Conservation (phyloP, 2,797 vertebrate genomes). For the Smutsia temminckii region DNA sequence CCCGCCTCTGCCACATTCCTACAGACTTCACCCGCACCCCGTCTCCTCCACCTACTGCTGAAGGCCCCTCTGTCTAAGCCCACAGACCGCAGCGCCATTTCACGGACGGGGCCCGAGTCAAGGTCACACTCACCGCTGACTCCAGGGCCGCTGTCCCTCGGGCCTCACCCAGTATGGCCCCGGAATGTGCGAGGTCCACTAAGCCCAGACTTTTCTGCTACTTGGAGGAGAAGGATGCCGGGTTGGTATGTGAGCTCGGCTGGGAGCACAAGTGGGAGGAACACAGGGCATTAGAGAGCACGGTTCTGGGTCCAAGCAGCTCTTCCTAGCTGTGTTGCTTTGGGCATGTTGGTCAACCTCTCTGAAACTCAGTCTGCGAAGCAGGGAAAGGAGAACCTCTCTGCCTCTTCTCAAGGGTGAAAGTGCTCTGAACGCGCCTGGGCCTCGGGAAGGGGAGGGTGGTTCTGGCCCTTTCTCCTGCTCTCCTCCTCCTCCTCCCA, state of each 20-base stretch:
- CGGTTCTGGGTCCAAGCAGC: background rate
- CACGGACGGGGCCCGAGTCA: rapidly evolving
- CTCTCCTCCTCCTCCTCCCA: background rate
- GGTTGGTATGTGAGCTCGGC: rapidly evolving
- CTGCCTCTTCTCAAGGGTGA: background rate
- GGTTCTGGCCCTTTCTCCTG: background rate
- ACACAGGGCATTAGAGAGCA: rapidly evolving
- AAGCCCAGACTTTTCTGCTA: background rate
- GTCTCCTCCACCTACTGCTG: rapidly evolving
- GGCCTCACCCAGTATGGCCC: rapidly evolving
- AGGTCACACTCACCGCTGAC: too few relatives aligned
- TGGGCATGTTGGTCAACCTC: rapidly evolving
- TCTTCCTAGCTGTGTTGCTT: background rate
- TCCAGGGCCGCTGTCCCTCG: rapidly evolving
- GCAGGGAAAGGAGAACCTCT: rapidly evolving
- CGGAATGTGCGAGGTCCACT: rapidly evolving
- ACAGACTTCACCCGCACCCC: rapidly evolving
- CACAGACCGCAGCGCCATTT: rapidly evolving
- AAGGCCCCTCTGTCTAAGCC: background rate
- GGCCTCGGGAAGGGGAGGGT: background rate
- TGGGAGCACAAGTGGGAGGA: background rate
- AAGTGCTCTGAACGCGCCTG: rapidly evolving
- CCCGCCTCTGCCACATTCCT: rapidly evolving
- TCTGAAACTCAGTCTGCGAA: background rate
- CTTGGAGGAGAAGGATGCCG: rapidly evolving